phyloP scores from a whole-genome alignment of 2,797 vertebrate species.

The Chloroceryle amazona region DNA sequence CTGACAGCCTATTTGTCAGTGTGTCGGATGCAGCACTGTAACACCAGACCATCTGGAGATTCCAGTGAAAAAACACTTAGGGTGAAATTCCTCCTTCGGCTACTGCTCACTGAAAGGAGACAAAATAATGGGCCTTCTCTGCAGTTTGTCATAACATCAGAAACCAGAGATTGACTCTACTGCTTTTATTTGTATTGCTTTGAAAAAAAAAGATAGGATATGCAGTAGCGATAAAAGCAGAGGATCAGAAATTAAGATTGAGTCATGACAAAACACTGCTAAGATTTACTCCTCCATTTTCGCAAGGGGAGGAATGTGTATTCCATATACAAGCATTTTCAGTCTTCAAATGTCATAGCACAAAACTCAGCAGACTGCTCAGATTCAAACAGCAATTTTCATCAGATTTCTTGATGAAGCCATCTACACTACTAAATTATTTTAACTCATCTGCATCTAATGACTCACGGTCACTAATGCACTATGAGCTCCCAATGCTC shows the following conservation, averaged over 20 bases:
- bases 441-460: neutral
- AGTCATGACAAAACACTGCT: constrained; percentile 57
- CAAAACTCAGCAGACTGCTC: neutral
- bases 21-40: constrained; percentile 34
- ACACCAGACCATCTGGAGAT: constrained; percentile 64
- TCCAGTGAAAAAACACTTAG: constrained; percentile 26
- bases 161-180: neutral
- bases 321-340: constrained; percentile 2
- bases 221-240: neutral
- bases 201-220: neutral
- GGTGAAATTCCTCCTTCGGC: constrained; percentile 48
- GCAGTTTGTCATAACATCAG: neutral
- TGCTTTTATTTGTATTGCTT: constrained; percentile 32
- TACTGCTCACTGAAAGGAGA: constrained; percentile 33
- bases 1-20: constrained; percentile 70
- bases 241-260: constrained; percentile 39
- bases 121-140: constrained; percentile 37
- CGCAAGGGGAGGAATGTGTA: neutral
- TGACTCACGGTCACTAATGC: neutral
- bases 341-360: constrained; percentile 27
- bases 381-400: neutral
- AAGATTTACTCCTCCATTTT: constrained; percentile 55
- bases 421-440: neutral
- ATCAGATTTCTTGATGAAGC: neutral
- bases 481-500: neutral